These are phyloP conservation scores for Hymenochirus boettgeri DNA, from an alignment of 2,113 vertebrate genomes.

Conservation along the genomic window DNA sequence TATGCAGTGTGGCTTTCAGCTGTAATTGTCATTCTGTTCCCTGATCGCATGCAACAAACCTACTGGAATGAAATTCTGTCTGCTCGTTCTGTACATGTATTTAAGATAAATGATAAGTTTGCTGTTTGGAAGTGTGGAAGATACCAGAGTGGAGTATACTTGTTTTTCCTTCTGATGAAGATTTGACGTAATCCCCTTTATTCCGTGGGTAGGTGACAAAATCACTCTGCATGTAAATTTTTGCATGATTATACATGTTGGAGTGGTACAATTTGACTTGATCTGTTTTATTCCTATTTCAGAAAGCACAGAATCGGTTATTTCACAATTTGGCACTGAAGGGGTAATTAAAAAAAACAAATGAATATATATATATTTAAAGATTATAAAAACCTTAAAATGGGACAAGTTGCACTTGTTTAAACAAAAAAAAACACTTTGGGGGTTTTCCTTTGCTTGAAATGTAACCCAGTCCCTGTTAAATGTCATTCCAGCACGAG, in stretches of 20 bases:
- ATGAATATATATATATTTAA: too few species aligned
- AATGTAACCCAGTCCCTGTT: too few species aligned
- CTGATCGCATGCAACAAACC: not conserved
- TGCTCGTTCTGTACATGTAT: constrained; percentile 39
- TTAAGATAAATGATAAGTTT: constrained; percentile 71
- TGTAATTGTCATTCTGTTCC: not conserved
- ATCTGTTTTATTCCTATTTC: constrained; percentile 51
- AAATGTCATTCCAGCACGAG: too few species aligned
- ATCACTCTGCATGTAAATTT: constrained; percentile 76
- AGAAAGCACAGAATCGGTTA: too few species aligned
- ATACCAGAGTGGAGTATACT: constrained; percentile 75
- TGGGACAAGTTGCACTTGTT: too few species aligned
- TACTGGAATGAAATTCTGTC: constrained; percentile 4
- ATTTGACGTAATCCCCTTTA: constrained; percentile 57
- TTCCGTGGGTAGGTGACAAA: constrained; percentile 73
- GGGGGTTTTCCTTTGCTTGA: too few species aligned
- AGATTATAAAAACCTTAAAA: too few species aligned
- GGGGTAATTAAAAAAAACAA: too few species aligned
- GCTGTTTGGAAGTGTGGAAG: constrained; percentile 77
- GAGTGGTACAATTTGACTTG: constrained; percentile 76
- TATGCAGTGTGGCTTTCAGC: too few species aligned
- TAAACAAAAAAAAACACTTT: too few species aligned
- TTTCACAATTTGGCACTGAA: too few species aligned
- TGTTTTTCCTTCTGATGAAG: constrained; percentile 77
- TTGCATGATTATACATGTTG: constrained; percentile 69